phyloP scores from a whole-genome alignment of 2,797 vertebrate genomes.

The Spinibarbus caldwelli region DNA sequence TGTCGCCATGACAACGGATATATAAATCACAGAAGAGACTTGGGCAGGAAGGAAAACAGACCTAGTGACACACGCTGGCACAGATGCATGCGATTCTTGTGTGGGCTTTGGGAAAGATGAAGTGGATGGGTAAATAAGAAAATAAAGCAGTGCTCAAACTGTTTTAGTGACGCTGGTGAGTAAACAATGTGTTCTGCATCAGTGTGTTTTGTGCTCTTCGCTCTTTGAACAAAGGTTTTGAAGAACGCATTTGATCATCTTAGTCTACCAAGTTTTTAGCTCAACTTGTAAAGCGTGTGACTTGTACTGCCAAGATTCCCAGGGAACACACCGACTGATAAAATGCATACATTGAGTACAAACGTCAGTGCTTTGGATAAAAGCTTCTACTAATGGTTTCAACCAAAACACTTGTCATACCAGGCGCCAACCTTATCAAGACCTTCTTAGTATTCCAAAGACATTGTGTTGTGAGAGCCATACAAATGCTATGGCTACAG shows the following conservation, averaged over 20 bases:
- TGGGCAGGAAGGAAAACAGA: constrained; percentile 86
- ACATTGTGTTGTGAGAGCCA: background rate
- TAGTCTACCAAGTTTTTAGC: background rate
- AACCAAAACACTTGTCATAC: constrained; percentile 8
- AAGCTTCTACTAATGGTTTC: background rate
- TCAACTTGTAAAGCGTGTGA: background rate
- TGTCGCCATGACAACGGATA: constrained; percentile 99
- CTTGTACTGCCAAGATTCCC: background rate
- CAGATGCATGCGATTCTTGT: constrained; percentile 19
- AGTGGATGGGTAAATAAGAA: constrained; percentile 35
- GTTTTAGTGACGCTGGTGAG: constrained; percentile 14
- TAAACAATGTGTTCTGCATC: background rate
- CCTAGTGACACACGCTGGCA: constrained; percentile 93
- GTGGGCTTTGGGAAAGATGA: constrained; percentile 40
- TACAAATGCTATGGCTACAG: constrained; percentile 2
- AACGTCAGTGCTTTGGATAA: background rate
- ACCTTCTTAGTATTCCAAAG: background rate
- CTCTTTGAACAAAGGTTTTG: background rate
- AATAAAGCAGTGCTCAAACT: constrained; percentile 31
- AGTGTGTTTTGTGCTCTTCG: background rate
- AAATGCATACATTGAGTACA: background rate
- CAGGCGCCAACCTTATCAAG: constrained; percentile 11
- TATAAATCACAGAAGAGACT: constrained; percentile 99
- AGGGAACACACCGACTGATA: constrained; percentile 1
- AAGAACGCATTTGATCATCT: background rate